Evolutionary conservation across 2,888 invertebrate genomes (phyloP).

Genomic region (Pyralis farinalis): DNA sequence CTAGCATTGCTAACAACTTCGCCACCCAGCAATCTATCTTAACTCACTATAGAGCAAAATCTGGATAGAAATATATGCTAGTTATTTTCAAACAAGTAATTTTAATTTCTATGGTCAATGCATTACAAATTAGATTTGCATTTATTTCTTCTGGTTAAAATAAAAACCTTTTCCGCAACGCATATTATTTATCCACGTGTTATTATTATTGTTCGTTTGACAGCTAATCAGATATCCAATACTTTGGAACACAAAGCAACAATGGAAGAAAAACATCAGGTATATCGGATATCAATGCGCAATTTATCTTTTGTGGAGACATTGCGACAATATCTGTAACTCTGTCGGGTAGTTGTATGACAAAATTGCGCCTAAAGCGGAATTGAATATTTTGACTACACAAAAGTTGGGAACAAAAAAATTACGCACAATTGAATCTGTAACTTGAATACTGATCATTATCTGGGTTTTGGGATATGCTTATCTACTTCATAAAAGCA

Average conservation of each 20-base stretch:
- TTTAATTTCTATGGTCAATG: too few relatives aligned
- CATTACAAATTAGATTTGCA: too few relatives aligned
- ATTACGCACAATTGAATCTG: conserved; percentile 64
- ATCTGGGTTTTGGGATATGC: conserved; percentile 59
- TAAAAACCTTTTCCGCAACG: background rate
- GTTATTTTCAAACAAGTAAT: too few relatives aligned
- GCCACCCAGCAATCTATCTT: too few relatives aligned
- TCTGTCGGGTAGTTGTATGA: conserved; percentile 47
- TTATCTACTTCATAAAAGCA: conserved; percentile 64
- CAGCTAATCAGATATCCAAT: conserved; percentile 51
- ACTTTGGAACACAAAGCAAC: conserved; percentile 43
- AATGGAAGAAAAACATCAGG: conserved; percentile 61
- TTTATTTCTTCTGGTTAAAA: conserved; percentile 2
- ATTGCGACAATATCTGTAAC: conserved; percentile 65
- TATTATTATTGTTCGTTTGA: conserved; percentile 21
- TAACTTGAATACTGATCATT: conserved; percentile 75
- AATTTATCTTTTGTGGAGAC: conserved; percentile 67
- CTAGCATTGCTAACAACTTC: too few relatives aligned
- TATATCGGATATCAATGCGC: conserved; percentile 72
- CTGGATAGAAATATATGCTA: too few relatives aligned
- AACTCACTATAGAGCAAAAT: too few relatives aligned
- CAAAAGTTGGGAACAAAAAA: conserved; percentile 53
- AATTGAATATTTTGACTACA: conserved; percentile 63
- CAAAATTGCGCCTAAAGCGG: conserved; percentile 67
- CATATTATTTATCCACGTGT: conserved; percentile 11